Evolutionary conservation across 1,140 invertebrate species (phyloP).

Genomic region (Drosophila kepulauana): DNA sequence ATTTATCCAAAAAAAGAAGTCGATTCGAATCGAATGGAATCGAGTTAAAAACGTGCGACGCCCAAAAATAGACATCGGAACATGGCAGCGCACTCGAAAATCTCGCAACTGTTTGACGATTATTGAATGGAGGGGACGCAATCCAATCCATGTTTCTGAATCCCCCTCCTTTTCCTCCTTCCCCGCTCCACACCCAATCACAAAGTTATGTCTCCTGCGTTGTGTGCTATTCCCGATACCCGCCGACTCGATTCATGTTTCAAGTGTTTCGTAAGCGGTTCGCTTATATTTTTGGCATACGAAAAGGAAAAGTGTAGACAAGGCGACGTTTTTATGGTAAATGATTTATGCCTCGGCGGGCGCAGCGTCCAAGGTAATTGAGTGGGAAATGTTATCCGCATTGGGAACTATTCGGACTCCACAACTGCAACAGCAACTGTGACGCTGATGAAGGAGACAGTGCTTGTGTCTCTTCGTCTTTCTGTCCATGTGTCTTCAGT

Average conservation of each 20-base stretch:
- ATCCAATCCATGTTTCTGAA: neutral
- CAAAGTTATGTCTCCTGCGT: neutral
- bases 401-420: neutral
- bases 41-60: slow-evolving; percentile 70
- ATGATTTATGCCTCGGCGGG: slow-evolving; percentile 75
- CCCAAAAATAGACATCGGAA: slow-evolving; percentile 78
- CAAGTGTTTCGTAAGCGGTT: slow-evolving; percentile 76
- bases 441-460: slow-evolving; percentile 1
- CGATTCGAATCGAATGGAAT: slow-evolving; percentile 33
- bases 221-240: slow-evolving; percentile 28
- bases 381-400: slow-evolving; percentile 73
- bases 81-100: slow-evolving; percentile 59
- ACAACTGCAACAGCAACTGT: slow-evolving; percentile 18
- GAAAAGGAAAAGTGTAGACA: slow-evolving; percentile 81
- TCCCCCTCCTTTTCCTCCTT: neutral
- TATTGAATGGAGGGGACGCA: slow-evolving; percentile 64
- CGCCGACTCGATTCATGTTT: slow-evolving; percentile 46
- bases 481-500: neutral
- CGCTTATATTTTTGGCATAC: slow-evolving; percentile 79
- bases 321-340: slow-evolving; percentile 80
- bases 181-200: neutral
- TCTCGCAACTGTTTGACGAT: slow-evolving; percentile 67
- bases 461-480: slow-evolving; percentile 2
- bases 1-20: slow-evolving; percentile 75
- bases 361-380: slow-evolving; percentile 79